Percentiles rank a stretch among this genome's conserved stretches.
These are phyloP conservation scores for Diaphora mendica DNA, from an alignment of 2,888 invertebrate species.

Conservation along the genomic window DNA sequence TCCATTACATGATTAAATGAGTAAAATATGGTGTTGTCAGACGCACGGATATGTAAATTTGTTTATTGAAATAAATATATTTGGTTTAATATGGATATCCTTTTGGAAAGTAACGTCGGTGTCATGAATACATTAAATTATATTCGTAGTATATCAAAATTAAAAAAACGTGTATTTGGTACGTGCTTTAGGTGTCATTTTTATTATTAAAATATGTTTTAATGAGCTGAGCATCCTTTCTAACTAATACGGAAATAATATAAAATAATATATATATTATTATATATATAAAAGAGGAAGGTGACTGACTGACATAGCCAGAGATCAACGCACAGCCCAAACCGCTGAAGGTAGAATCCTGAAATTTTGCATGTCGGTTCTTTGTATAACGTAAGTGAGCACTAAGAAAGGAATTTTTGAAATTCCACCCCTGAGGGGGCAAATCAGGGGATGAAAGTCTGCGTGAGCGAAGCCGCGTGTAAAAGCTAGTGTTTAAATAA, in stretches of 20 bases:
- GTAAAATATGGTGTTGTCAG: conserved; percentile 8
- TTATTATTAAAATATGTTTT: background rate
- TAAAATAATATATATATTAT: too few species aligned
- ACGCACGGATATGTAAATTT: conserved; percentile 21
- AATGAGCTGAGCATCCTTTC: background rate
- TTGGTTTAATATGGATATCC: background rate
- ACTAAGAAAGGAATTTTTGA: too few species aligned
- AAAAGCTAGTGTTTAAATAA: too few species aligned
- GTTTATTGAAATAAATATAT: conserved; percentile 29
- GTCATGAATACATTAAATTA: background rate
- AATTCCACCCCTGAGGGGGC: too few species aligned
- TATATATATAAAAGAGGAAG: too few species aligned
- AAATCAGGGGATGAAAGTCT: too few species aligned
- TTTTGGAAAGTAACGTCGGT: background rate
- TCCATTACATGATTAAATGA: conserved; percentile 22
- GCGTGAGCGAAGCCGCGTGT: too few species aligned
- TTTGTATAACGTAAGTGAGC: too few species aligned
- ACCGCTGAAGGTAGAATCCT: too few species aligned
- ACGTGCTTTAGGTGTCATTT: background rate
- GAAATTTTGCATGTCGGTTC: too few species aligned
- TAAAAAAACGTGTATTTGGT: background rate
- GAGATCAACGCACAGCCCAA: too few species aligned
- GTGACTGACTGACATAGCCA: too few species aligned
- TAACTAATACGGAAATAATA: background rate
- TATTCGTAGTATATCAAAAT: background rate